Evolutionary conservation across 2,113 vertebrate species (phyloP).

Genomic region (Psilopsiagon aurifrons): DNA sequence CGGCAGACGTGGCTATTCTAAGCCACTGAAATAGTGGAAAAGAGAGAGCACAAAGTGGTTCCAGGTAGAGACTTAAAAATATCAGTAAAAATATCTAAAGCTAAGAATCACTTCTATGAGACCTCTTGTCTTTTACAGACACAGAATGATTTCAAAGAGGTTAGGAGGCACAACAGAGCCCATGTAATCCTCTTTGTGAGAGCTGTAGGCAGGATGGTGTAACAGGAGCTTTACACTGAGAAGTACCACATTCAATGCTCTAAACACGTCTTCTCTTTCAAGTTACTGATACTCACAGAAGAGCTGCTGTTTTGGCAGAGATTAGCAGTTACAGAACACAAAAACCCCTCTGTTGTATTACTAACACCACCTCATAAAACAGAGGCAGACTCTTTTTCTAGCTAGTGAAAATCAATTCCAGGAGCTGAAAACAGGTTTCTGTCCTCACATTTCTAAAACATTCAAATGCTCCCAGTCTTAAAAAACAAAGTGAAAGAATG

Average conservation of each 20-base stretch:
- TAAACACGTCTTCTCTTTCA: conserved; percentile 28
- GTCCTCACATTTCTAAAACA: not conserved
- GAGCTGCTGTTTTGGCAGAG: conserved; percentile 25
- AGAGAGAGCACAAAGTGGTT: not conserved
- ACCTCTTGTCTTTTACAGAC: not conserved
- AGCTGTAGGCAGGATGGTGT: not conserved
- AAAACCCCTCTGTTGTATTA: not conserved
- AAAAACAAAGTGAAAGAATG: not conserved
- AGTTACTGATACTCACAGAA: conserved; percentile 4
- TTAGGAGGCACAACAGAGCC: not conserved
- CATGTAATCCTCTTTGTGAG: conserved; percentile 15
- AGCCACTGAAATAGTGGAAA: not conserved
- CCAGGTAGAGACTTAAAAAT: not conserved
- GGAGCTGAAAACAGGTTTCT: not conserved
- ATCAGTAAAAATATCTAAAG: not conserved
- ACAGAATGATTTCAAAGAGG: not conserved
- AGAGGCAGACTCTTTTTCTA: not conserved
- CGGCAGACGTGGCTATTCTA: not conserved
- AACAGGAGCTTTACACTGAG: conserved; percentile 31
- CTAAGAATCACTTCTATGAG: not conserved
- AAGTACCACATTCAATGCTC: not conserved
- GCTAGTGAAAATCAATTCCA: not conserved
- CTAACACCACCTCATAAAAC: not conserved
- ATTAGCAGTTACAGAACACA: conserved; percentile 17
- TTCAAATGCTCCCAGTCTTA: not conserved